phyloP scores from a whole-genome alignment of 2,797 vertebrate species.

The Poeciliopsis turneri region DNA sequence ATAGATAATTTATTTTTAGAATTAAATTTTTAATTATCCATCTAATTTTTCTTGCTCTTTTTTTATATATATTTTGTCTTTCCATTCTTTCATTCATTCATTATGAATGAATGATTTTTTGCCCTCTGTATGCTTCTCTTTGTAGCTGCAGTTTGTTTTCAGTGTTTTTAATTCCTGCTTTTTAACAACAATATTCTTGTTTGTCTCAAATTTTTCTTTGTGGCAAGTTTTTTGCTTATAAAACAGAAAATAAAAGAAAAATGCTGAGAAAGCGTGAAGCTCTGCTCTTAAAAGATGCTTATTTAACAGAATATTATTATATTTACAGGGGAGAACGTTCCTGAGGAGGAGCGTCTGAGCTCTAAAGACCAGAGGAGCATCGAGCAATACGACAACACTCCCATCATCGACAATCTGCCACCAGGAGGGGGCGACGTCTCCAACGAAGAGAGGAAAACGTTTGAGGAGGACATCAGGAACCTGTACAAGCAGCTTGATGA shows the following conservation, averaged over 20 bases:
- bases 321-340: constrained; percentile 87
- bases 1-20: no score
- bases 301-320: no score
- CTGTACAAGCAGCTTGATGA: constrained; percentile 94
- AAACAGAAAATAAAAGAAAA: not conserved
- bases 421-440: constrained; percentile 67
- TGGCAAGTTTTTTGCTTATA: not conserved
- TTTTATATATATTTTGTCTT: no score
- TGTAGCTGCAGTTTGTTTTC: not conserved
- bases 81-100: no score
- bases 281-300: no score
- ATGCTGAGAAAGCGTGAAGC: not conserved
- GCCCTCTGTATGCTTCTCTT: not conserved
- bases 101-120: no score
- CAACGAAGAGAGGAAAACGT: constrained; percentile 82
- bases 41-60: no score
- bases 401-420: constrained; percentile 84
- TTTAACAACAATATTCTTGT: not conserved
- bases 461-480: constrained; percentile 86
- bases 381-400: constrained; percentile 86
- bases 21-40: no score
- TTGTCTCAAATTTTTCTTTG: not conserved
- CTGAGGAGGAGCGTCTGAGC: constrained; percentile 88
- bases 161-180: not conserved
- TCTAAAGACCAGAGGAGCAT: constrained; percentile 87